Base-by-base conservation (phyloP, 2,113 vertebrate species). In the Lethenteron camtschaticum region DNA sequence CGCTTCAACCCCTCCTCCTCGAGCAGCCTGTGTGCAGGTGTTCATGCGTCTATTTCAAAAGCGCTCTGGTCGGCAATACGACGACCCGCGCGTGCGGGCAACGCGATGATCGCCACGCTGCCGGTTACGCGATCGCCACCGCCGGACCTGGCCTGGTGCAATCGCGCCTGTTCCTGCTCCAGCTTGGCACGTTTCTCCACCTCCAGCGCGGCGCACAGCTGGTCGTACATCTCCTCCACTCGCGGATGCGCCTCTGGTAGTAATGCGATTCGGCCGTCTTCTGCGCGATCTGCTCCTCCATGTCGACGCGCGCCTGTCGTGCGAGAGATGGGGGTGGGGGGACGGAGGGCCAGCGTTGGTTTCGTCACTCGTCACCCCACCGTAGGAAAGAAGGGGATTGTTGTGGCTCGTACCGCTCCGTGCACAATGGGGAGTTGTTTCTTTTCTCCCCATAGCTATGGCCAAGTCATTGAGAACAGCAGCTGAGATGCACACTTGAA, bases 201-300 rank as follows among this genome's bases (percentile, higher is more conserved):
- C n/a, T 87, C 83, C 74, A 95, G 80, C 0, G 91, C 90, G 72
- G 92, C 90, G 76, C 95, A 84, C 57, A 95, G 79, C 24, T 80
- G 79, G 71, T 85, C 80, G 79, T 96, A 90, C 86, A 96, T 87
- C 69, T 86, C 87, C 74, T 96, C 91, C 76, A 96, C 77, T 96
- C 91, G 70, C 72, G 57, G 72, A 96, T 94, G 77, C 91, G 84
- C 77, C 85, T 86, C 75, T 80, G 84, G 76, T 96, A 89, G 18
- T 78, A 80, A 75, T 87, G 83, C 0, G 88, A 86, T 75, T 95
- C 91, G 2, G 85, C 86, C 75, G 92, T 83, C 73, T 95, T 92
- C 75, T 88, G 77, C 55, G 83, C 86, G 86, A 95, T 95, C 78
- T 95, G 88, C 1, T 84, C 90, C 77, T 94, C 85, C 88, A 96